Base-by-base conservation (phyloP, 2,888 invertebrate species). In the Herminia tarsipennalis region DNA sequence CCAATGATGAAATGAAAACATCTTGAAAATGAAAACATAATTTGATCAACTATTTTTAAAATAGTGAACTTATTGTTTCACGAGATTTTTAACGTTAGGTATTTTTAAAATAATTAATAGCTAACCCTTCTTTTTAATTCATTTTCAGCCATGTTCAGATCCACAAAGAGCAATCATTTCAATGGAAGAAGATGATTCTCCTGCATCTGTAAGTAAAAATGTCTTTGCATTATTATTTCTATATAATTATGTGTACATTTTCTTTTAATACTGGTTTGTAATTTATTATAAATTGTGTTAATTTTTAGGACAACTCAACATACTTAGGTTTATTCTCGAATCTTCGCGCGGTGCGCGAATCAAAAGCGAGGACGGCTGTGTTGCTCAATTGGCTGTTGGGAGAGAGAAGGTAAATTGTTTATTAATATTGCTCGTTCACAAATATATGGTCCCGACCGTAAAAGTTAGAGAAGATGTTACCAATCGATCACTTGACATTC, bases 141-240 rank as follows among this genome's bases (percentile, higher is more conserved):
- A 18, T 5, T 63, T 60, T 0, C 80, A 88, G 92, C 86, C 88
- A n/a, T 83, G 89, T 30, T 72, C 87, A 4, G 92, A 92, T 65
- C 89, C 93, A 1, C 96, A 96, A 76, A 93, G 95, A 78, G 95
- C 95, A 30, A 98, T 98, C 47, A 97, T 98, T 72, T 97, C 97
- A 9, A 98, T 98, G 97, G 98, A 98, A 80, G 98, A 98, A 76
- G 98, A 98, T 73, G 98, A 98, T 70, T 95, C 96, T 54, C 97
- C 97, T 0, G 96, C 97, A 71, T 95, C 96, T 68, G 97, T 97
- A 86, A 94, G 95, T 78, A 25, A 18, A 10, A 22, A 5, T 14
- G 0, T n/a, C n/a, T n/a, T n/a, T n/a, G n/a, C n/a, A n/a, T n/a
- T n/a, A n/a, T n/a, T n/a, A n/a, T n/a, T n/a, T n/a, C n/a, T n/a